phyloP scores from a whole-genome alignment of 2,113 vertebrate genomes.

The Periophthalmodon schlosseri region DNA sequence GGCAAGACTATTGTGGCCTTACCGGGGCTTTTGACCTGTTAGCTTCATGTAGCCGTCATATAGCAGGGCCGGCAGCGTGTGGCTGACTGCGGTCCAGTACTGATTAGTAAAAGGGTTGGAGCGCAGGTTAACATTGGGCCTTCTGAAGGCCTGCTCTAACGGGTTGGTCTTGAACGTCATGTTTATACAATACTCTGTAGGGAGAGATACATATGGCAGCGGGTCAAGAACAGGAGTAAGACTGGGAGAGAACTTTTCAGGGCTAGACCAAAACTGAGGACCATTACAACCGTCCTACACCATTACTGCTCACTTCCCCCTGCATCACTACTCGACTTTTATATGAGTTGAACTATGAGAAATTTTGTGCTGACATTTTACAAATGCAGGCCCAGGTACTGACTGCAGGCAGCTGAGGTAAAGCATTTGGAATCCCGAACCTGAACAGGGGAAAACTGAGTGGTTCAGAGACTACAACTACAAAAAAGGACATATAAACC shows the following conservation, averaged over 20 bases:
- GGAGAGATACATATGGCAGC: slow-evolving; percentile 78
- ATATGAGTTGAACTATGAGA: slow-evolving; percentile 14
- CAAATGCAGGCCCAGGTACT: slow-evolving; percentile 21
- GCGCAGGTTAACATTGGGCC: slow-evolving; percentile 80
- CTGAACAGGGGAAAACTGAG: background rate
- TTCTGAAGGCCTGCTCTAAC: slow-evolving; percentile 85
- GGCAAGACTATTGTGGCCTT: slow-evolving; percentile 73
- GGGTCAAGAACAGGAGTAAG: slow-evolving; percentile 22
- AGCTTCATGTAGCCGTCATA: slow-evolving; percentile 86
- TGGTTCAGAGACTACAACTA: slow-evolving; percentile 1
- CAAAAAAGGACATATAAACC: slow-evolving; percentile 50
- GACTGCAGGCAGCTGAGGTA: slow-evolving; percentile 12
- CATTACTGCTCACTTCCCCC: background rate
- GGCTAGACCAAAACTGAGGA: background rate
- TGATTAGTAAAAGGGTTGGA: slow-evolving; percentile 81
- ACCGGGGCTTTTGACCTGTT: slow-evolving; percentile 88
- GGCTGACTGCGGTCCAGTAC: slow-evolving; percentile 80
- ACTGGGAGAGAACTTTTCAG: slow-evolving; percentile 14
- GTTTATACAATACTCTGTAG: slow-evolving; percentile 83
- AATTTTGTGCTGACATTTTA: slow-evolving; percentile 22
- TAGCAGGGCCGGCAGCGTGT: slow-evolving; percentile 83
- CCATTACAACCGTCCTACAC: background rate
- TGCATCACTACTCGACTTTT: slow-evolving; percentile 10
- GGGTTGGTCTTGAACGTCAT: slow-evolving; percentile 84
- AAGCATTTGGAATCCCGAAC: background rate